Percentiles rank a stretch among this genome's conserved stretches.
Conservation (phyloP, 2,888 invertebrate species). For the Bruchidius siliquastri region DNA sequence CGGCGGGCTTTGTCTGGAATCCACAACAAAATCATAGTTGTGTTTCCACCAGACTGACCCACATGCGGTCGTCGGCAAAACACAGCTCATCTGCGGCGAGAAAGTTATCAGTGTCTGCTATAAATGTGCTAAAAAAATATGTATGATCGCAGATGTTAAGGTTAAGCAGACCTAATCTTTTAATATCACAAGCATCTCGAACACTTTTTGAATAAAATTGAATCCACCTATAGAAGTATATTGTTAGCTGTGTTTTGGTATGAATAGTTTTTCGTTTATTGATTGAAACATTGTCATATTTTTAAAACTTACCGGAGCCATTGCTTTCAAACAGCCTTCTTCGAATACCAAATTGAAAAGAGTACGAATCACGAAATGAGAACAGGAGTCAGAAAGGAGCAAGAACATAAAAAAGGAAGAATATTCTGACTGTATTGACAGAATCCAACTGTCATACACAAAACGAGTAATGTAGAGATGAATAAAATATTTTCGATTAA, state of each 20-base stretch:
- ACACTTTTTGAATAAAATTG: neutral
- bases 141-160: neutral
- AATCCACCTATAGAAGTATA: neutral
- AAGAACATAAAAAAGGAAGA: too few relatives aligned
- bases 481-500: too few relatives aligned
- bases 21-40: constrained; percentile 48
- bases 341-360: neutral
- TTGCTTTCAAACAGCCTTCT: constrained; percentile 2
- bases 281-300: neutral
- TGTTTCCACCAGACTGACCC: constrained; percentile 46
- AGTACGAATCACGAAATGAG: neutral
- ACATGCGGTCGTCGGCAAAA: neutral
- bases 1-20: constrained; percentile 51
- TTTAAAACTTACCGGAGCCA: constrained; percentile 24
- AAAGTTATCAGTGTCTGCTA: neutral
- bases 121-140: neutral
- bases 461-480: too few relatives aligned
- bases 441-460: too few relatives aligned
- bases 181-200: neutral
- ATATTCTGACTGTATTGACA: too few relatives aligned
- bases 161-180: neutral
- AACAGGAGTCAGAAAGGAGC: neutral
- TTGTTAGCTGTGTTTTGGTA: neutral
- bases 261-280: constrained; percentile 3
- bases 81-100: neutral